These are phyloP conservation scores for Chironomus tentans DNA, from an alignment of 2,888 invertebrate genomes.

Conservation along the genomic window DNA sequence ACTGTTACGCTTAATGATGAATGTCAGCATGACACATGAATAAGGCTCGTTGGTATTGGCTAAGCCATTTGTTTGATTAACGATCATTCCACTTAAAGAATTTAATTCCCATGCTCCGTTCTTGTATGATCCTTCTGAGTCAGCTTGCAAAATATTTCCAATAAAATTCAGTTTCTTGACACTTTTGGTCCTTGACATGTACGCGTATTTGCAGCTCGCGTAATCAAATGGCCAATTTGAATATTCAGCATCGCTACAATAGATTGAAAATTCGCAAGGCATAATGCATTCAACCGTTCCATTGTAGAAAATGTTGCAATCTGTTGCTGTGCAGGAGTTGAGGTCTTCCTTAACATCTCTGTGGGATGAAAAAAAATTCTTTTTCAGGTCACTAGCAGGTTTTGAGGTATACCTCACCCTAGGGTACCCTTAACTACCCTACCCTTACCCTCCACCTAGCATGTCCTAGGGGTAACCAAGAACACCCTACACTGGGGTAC, in stretches of 20 bases:
- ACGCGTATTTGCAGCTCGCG: not conserved
- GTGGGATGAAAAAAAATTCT: not conserved
- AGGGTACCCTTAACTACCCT: too few relatives aligned
- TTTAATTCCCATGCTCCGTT: not conserved
- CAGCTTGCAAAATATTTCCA: not conserved
- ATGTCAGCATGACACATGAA: not conserved
- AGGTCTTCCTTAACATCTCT: not conserved
- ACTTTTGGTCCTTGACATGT: not conserved
- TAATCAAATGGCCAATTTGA: slow-evolving; percentile 1
- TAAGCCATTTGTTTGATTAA: not conserved
- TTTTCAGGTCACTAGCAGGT: too few relatives aligned
- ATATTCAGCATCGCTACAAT: not conserved
- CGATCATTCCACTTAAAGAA: too few relatives aligned
- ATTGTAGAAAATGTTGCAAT: not conserved
- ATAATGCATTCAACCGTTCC: not conserved
- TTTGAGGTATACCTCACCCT: too few relatives aligned
- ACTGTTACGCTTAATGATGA: not conserved
- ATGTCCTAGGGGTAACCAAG: too few relatives aligned
- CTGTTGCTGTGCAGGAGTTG: not conserved
- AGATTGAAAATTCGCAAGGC: not conserved
- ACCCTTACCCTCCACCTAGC: too few relatives aligned
- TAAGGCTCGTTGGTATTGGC: not conserved
- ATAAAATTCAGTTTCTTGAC: not conserved
- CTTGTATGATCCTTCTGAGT: not conserved
- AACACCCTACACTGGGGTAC: too few relatives aligned